phyloP scores from a whole-genome alignment of 1,140 invertebrate species.

The Dinoponera quadriceps region DNA sequence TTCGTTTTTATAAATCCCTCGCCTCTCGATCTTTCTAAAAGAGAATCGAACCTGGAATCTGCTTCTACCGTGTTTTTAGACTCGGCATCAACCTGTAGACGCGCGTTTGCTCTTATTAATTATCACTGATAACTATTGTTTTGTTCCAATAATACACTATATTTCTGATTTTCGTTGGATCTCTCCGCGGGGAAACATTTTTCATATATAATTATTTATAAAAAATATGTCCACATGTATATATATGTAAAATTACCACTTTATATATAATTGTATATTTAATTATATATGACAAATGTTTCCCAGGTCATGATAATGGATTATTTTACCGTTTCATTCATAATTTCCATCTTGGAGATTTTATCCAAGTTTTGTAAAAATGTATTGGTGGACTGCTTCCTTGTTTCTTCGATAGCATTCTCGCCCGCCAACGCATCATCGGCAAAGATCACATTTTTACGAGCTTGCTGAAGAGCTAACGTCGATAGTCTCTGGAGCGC shows the following conservation, averaged over 20 bases:
- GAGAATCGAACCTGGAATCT: neutral
- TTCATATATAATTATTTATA: too few species aligned
- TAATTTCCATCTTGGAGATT: conserved; percentile 31
- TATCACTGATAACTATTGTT: conserved; percentile 1
- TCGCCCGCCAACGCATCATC: neutral
- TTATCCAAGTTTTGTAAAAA: conserved; percentile 54
- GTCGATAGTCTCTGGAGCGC: conserved; percentile 41
- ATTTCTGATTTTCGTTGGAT: conserved; percentile 13
- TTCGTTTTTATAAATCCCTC: conserved; percentile 5
- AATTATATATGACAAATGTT: too few species aligned
- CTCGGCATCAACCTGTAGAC: neutral
- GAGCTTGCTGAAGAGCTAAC: conserved; percentile 20
- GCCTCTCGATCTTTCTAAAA: neutral
- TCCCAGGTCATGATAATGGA: neutral
- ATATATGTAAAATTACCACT: too few species aligned
- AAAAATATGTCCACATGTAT: too few species aligned
- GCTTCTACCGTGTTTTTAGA: neutral
- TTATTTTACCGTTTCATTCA: conserved; percentile 18
- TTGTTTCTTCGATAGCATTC: conserved; percentile 8
- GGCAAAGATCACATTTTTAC: conserved; percentile 21
- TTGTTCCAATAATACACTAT: conserved; percentile 15
- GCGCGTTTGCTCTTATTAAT: neutral
- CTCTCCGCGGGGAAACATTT: neutral
- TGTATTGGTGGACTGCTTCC: conserved; percentile 7
- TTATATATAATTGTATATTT: too few species aligned